Conservation (phyloP, 2,113 vertebrate genomes). For the Oreochromis niloticus region DNA sequence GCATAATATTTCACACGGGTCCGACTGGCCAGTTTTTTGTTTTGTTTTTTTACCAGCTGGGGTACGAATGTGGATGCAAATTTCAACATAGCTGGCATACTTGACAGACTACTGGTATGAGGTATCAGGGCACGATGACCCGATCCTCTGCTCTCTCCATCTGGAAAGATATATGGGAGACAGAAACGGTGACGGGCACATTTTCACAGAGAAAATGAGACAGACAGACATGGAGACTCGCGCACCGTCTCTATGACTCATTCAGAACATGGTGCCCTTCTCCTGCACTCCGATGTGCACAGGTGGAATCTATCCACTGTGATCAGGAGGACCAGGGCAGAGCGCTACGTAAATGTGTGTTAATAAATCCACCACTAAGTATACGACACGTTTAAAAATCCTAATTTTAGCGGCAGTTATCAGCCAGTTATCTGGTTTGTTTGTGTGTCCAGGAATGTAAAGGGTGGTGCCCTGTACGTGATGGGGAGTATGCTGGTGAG, state of each 20-base stretch:
- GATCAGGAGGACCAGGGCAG: not conserved
- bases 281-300: slow-evolving; percentile 14
- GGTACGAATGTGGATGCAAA: slow-evolving; percentile 25
- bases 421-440: slow-evolving; percentile 26
- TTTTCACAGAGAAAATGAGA: slow-evolving; percentile 1
- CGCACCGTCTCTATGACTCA: slow-evolving; percentile 49
- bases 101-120: slow-evolving; percentile 31
- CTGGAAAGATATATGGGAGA: not conserved
- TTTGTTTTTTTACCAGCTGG: slow-evolving; percentile 1
- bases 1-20: slow-evolving; percentile 1
- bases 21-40: not conserved
- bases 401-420: not conserved
- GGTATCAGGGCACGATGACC: not conserved
- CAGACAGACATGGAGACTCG: not conserved
- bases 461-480: slow-evolving; percentile 14
- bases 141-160: not conserved
- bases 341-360: not conserved
- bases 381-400: not conserved
- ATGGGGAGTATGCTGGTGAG: slow-evolving; percentile 22
- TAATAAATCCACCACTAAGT: not conserved
- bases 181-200: not conserved
- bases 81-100: slow-evolving; percentile 49
- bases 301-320: slow-evolving; percentile 47
- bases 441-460: slow-evolving; percentile 43
- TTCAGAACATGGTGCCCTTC: slow-evolving; percentile 49